These are phyloP conservation scores for Alentia gelatinosa DNA, from an alignment of 2,888 invertebrate genomes.

Conservation along the genomic window DNA sequence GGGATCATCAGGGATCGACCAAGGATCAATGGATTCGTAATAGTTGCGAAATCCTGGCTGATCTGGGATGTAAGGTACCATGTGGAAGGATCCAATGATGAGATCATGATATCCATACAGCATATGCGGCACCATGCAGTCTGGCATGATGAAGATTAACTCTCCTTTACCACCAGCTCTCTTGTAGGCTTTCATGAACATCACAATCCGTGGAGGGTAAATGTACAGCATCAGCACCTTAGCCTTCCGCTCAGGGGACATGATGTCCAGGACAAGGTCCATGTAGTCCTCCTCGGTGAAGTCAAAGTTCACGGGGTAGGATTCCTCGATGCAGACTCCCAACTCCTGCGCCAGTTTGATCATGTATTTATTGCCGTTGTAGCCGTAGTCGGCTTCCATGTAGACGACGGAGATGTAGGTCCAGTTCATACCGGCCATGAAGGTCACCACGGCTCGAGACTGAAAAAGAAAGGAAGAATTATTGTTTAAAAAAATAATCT, in stretches of 20 bases:
- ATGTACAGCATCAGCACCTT: neutral
- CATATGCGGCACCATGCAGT: neutral
- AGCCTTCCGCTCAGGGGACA: neutral
- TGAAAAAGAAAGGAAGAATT: neutral
- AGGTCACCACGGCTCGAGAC: neutral
- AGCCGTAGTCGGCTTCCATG: slow-evolving; percentile 1
- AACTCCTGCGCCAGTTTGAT: neutral
- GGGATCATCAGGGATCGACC: neutral
- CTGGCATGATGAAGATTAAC: neutral
- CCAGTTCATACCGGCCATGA: neutral
- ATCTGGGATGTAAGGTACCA: neutral
- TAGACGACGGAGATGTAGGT: slow-evolving; percentile 18
- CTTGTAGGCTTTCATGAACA: neutral
- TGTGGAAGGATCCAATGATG: neutral
- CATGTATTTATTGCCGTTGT: neutral
- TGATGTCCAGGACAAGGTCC: neutral
- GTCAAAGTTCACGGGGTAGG: neutral
- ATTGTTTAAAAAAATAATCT: neutral
- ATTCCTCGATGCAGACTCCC: slow-evolving; percentile 12
- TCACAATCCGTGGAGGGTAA: neutral
- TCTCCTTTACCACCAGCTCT: neutral
- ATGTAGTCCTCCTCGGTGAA: neutral
- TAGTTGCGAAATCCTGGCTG: neutral
- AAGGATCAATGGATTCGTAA: neutral
- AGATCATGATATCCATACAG: neutral